Conservation (phyloP, 2,113 vertebrate genomes). For the Megaceryle torquata region DNA sequence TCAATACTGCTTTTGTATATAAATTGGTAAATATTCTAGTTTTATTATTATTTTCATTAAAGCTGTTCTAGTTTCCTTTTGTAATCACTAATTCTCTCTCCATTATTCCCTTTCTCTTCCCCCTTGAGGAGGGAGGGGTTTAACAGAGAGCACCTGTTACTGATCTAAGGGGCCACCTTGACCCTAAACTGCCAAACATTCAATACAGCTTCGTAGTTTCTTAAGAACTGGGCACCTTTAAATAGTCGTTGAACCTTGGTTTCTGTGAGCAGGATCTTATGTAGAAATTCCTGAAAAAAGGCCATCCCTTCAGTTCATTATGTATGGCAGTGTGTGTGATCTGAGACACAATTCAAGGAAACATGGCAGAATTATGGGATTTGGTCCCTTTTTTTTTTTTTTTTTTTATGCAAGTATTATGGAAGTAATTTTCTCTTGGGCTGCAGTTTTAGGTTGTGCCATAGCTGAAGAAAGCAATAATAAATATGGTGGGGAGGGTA, state of each 20-base stretch:
- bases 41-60: no score
- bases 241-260: fast-evolving
- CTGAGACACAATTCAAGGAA: neutral
- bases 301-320: neutral
- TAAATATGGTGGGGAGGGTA: fast-evolving
- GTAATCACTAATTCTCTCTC: no score
- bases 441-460: neutral
- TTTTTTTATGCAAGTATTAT: neutral
- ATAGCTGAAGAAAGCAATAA: neutral
- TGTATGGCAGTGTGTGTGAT: fast-evolving
- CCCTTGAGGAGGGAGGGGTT: no score
- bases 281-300: no score
- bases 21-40: no score
- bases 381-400: no score
- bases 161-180: no score
- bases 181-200: neutral
- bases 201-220: neutral
- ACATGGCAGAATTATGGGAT: neutral
- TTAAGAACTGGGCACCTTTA: neutral
- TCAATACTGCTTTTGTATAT: no score
- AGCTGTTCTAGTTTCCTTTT: no score
- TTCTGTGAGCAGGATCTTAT: neutral
- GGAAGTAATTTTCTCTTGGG: neutral
- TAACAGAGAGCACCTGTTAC: no score
- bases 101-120: no score